Evolutionary conservation across 2,113 vertebrate genomes (phyloP), one percentile per base, ranked within the genome.

Genomic region (Riparia riparia): DNA sequence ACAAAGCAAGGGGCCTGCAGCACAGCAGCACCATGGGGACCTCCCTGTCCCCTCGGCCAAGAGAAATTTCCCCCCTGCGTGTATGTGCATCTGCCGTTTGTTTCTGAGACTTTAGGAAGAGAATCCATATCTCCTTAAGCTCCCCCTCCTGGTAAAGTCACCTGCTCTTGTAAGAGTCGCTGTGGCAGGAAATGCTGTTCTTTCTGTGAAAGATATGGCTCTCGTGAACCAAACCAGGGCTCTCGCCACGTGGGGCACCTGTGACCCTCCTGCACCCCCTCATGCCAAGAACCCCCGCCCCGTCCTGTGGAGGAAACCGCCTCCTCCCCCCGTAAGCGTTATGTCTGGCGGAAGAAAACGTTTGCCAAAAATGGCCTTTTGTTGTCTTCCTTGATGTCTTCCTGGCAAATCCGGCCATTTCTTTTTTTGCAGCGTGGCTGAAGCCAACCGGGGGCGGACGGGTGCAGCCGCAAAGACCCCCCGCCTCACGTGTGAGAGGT

Each of bases 171-270:
- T 68, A 83, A 66, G 63, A 78, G 70, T 86, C 0, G 2, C 93
- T 81, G 86, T 92, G 94, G 89, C 84, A 91, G 93, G 92, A 94
- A 94, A 85, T 89, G 95, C 92, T 96, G 89, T 97, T 97, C 97
- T 97, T 97, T 97, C 97, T 96, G 93, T 97, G 97, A 97, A 97
- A 97, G 97, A 97, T 95, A 85, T 53, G 89, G 95, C 95, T 94
- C 86, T 96, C 3, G 0, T 5, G 17, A 96, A 95, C 88, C 95
- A 93, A 90, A 92, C 89, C 87, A 64, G 86, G 90, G 90, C 92
- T 95, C 86, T 89, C 2, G 1, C 74, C 34, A 2, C 9, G 1
- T 86, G 78, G 86, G 70, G 74, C 86, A 63, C 71, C 81, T 77
- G 58, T 37, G 37, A 37, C 57, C 74, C 74, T 93, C 74, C 72